A percentile compares a stretch with the other conserved stretches of the same genome.
Conservation (phyloP, 1,140 invertebrate species). For the Diuraphis noxia region DNA sequence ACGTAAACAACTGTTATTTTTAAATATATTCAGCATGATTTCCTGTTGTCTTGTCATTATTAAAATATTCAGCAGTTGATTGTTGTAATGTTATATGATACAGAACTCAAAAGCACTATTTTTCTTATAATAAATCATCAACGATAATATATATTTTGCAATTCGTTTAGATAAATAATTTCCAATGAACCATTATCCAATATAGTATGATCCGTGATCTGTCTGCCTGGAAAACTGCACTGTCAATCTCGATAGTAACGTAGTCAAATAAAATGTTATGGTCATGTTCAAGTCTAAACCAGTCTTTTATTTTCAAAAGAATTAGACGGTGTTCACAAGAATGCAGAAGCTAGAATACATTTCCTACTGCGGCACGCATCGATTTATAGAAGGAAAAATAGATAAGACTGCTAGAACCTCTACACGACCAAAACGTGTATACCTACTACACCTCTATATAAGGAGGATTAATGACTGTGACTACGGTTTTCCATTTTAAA, state of each 20-base stretch:
- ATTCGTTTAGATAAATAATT: not conserved
- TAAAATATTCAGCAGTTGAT: not conserved
- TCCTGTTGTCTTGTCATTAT: not conserved
- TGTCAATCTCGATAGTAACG: not conserved
- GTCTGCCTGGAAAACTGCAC: not conserved
- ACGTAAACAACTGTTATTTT: not conserved
- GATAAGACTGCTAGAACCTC: not conserved
- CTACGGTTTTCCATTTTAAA: not conserved
- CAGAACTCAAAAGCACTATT: not conserved
- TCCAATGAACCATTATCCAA: not conserved
- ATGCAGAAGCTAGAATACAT: not conserved
- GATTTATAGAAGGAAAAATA: not conserved
- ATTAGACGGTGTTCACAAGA: not conserved
- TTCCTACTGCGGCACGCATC: not conserved
- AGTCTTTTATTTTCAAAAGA: constrained; percentile 19
- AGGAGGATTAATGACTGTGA: not conserved
- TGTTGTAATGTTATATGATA: not conserved
- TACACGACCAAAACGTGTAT: not conserved
- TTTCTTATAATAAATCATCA: not conserved
- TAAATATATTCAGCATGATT: not conserved
- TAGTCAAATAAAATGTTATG: constrained; percentile 12
- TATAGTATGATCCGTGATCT: not conserved
- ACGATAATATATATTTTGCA: not conserved
- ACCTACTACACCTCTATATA: not conserved
- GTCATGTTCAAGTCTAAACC: constrained; percentile 1